Percentiles rank a stretch among this genome's conserved stretches.
phyloP scores from a whole-genome alignment of 2,888 invertebrate species.

The Hanleya hanleyi region DNA sequence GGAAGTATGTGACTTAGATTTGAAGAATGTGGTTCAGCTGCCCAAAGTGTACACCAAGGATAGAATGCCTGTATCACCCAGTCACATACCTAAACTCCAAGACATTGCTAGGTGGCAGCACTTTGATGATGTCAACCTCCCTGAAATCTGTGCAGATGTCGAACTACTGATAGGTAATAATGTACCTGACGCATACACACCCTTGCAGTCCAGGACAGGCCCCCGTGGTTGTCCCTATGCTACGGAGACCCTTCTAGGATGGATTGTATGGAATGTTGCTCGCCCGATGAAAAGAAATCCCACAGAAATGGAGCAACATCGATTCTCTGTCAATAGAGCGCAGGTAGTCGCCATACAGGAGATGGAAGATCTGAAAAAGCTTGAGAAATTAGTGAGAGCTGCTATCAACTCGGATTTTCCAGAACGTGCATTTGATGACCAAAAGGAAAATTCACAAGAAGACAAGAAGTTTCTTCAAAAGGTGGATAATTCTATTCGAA shows the following conservation, averaged over 20 bases:
- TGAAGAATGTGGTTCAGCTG: slow-evolving; percentile 15
- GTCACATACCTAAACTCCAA: slow-evolving; percentile 22
- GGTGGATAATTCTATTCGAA: slow-evolving; percentile 6
- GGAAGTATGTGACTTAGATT: slow-evolving; percentile 12
- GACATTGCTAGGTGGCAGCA: slow-evolving; percentile 31
- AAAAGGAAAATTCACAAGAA: slow-evolving; percentile 13
- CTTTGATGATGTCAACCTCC: slow-evolving; percentile 17
- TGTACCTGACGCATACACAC: slow-evolving; percentile 26
- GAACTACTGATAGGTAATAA: slow-evolving; percentile 19
- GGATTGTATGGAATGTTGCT: slow-evolving; percentile 23
- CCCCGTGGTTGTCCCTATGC: slow-evolving; percentile 26
- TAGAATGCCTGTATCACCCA: slow-evolving; percentile 20
- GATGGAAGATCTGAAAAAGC: slow-evolving; percentile 6
- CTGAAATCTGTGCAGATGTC: slow-evolving; percentile 15
- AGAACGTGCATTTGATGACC: slow-evolving; percentile 20
- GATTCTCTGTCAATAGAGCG: slow-evolving; percentile 15
- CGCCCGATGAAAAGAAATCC: background rate
- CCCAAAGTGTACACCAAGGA: slow-evolving; percentile 24
- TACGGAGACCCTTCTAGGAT: slow-evolving; percentile 17
- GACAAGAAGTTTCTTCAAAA: slow-evolving; percentile 16
- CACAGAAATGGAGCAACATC: background rate
- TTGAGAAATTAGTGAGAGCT: slow-evolving; percentile 19
- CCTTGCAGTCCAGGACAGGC: slow-evolving; percentile 16
- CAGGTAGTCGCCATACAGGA: slow-evolving; percentile 9
- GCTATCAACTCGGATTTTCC: slow-evolving; percentile 32